A percentile compares a stretch with the other conserved stretches of the same genome.
phyloP scores from a whole-genome alignment of 2,888 invertebrate genomes.

The Epinotia nisella region DNA sequence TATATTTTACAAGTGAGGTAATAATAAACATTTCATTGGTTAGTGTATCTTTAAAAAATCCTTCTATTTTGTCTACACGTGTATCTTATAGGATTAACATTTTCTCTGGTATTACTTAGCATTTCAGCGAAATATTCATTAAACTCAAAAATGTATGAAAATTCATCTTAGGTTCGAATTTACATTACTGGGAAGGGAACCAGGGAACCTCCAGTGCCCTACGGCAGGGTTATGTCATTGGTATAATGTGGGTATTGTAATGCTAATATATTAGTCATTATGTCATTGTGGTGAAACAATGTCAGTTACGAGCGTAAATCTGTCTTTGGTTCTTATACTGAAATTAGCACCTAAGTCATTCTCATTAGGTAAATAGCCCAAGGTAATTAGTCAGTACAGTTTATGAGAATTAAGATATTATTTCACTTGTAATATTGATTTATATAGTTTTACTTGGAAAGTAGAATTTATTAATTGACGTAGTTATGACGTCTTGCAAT shows the following conservation, averaged over 20 bases:
- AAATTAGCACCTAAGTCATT: not conserved
- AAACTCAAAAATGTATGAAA: too few species aligned
- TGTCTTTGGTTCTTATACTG: not conserved
- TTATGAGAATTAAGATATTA: not conserved
- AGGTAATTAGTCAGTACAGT: not conserved
- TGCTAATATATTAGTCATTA: not conserved
- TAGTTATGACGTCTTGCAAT: constrained; percentile 4
- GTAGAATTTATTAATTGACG: not conserved
- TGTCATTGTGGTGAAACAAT: constrained; percentile 11
- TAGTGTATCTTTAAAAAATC: too few species aligned
- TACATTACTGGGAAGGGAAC: not conserved
- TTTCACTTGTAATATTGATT: not conserved
- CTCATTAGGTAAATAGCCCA: not conserved
- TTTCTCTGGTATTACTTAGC: too few species aligned
- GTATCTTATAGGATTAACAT: too few species aligned
- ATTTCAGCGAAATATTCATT: too few species aligned
- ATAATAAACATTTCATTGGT: too few species aligned
- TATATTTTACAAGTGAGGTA: too few species aligned
- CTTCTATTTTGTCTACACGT: too few species aligned
- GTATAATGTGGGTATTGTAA: too few species aligned
- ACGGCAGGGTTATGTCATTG: not conserved
- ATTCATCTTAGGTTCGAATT: not conserved
- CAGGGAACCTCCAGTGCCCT: not conserved
- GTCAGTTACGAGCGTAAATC: constrained; percentile 1
- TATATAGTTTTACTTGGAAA: not conserved